phyloP scores from a whole-genome alignment of 2,797 vertebrate species.

The Okamejei kenojei region DNA sequence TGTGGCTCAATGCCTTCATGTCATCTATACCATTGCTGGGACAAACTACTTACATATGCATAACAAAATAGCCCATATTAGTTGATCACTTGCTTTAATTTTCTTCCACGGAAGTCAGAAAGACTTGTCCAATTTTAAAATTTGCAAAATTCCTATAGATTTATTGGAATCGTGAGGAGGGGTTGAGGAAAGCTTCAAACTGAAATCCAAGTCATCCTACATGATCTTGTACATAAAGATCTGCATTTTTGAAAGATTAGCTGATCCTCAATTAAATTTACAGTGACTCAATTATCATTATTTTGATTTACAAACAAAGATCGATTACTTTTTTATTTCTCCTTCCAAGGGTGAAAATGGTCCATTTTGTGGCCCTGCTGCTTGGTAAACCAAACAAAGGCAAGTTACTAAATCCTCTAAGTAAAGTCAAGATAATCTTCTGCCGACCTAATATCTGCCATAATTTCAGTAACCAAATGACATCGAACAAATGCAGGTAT shows the following conservation, averaged over 20 bases:
- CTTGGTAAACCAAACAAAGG: background rate
- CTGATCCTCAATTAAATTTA: background rate
- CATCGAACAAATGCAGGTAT: background rate
- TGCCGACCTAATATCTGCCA: too few species aligned
- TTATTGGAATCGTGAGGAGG: too few species aligned
- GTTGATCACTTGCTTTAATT: background rate
- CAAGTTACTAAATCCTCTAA: background rate
- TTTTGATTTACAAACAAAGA: too few species aligned
- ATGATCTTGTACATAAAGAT: background rate
- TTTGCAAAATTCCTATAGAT: background rate
- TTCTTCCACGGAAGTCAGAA: background rate
- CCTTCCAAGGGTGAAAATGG: too few species aligned
- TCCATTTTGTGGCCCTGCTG: background rate
- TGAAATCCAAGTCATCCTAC: background rate
- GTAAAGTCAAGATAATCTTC: background rate
- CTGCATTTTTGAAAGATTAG: background rate
- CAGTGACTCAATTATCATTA: too few species aligned
- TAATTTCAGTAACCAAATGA: background rate
- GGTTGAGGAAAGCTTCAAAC: too few species aligned
- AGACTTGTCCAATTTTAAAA: background rate
- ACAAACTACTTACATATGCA: background rate
- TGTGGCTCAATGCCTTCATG: background rate
- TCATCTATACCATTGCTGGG: background rate
- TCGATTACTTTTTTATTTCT: too few species aligned
- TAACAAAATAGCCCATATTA: background rate